These are phyloP conservation scores for Megaceryle torquata DNA, from an alignment of 2,113 vertebrate genomes.

Conservation along the genomic window DNA sequence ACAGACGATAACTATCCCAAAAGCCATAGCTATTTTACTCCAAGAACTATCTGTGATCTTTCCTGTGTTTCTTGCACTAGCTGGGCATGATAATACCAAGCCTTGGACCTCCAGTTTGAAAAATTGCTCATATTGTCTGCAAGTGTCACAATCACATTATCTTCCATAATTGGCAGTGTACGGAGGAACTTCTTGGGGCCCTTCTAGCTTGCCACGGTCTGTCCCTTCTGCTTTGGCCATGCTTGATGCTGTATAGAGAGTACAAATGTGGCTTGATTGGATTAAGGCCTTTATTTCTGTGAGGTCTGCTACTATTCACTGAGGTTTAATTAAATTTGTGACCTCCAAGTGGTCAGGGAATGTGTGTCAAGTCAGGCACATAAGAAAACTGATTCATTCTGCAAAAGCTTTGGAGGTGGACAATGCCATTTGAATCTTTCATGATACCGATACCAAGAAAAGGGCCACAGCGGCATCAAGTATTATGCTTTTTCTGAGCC, in stretches of 20 bases:
- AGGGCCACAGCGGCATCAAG: conserved; percentile 7
- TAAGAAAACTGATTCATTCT: conserved; percentile 51
- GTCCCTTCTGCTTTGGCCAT: conserved; percentile 55
- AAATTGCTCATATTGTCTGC: conserved; percentile 17
- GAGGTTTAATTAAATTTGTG: conserved; percentile 65
- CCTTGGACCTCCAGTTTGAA: conserved; percentile 24
- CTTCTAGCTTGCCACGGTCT: conserved; percentile 43
- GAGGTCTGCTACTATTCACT: conserved; percentile 61
- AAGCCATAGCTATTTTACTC: not conserved
- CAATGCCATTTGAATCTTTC: conserved; percentile 67
- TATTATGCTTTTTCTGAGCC: not conserved
- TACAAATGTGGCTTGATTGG: conserved; percentile 63
- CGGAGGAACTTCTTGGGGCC: conserved; percentile 44
- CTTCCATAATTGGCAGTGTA: not conserved
- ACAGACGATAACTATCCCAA: not conserved
- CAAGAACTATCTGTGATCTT: conserved; percentile 12
- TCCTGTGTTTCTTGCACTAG: not conserved
- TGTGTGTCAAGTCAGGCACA: conserved; percentile 60
- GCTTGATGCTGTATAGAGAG: conserved; percentile 54
- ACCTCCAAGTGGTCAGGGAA: conserved; percentile 62
- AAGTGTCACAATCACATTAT: conserved; percentile 58
- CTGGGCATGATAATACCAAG: not conserved
- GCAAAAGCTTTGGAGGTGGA: conserved; percentile 52
- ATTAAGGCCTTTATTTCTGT: conserved; percentile 65
- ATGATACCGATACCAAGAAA: conserved; percentile 41